phyloP scores from a whole-genome alignment of 1,140 invertebrate genomes.

The Oryzaephilus surinamensis region DNA sequence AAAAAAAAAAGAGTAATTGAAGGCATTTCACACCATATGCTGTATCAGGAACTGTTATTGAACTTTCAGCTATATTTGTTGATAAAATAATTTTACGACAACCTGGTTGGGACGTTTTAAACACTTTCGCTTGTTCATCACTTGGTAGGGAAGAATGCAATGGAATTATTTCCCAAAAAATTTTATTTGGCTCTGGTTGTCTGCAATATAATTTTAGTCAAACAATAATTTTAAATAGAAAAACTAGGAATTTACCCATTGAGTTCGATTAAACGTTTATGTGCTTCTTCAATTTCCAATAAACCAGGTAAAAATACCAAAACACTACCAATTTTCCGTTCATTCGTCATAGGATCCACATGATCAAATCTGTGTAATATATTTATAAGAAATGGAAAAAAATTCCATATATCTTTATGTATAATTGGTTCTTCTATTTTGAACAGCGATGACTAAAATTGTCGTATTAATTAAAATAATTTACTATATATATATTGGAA shows the following conservation, averaged over 20 bases:
- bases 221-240: neutral
- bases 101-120: constrained; percentile 43
- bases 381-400: constrained; percentile 54
- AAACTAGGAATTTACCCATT: constrained; percentile 12
- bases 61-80: constrained; percentile 96
- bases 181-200: neutral
- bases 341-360: constrained; percentile 33
- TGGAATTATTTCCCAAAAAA: constrained; percentile 43
- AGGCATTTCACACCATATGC: constrained; percentile 63
- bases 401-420: no score
- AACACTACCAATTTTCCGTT: constrained; percentile 46
- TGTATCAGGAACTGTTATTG: constrained; percentile 89
- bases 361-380: constrained; percentile 62
- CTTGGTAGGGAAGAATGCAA: constrained; percentile 61
- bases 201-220: neutral
- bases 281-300: constrained; percentile 64
- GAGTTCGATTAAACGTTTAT: constrained; percentile 24
- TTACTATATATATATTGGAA: no score
- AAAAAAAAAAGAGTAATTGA: constrained; percentile 2
- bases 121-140: constrained; percentile 61
- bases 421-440: constrained; percentile 39
- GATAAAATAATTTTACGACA: constrained; percentile 81
- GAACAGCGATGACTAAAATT: constrained; percentile 39
- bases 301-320: constrained; percentile 84
- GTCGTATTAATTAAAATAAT: no score